A percentile compares a stretch with the other conserved stretches of the same genome.
Conservation (phyloP, 2,113 vertebrate species). For the Mastomys coucha region DNA sequence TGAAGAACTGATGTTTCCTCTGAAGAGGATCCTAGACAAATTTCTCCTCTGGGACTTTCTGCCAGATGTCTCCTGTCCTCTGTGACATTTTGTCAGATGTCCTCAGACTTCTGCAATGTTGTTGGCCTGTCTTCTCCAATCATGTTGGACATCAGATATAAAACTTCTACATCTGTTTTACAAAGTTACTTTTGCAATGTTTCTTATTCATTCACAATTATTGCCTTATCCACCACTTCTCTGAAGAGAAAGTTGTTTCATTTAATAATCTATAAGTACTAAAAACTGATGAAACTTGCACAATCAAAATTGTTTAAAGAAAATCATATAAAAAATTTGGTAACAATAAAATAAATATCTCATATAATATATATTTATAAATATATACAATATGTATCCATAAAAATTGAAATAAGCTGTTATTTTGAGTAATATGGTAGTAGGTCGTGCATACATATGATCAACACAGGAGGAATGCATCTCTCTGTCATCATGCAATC, state of each 20-base stretch:
- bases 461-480: neutral
- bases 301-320: neutral
- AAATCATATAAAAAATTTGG: neutral
- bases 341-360: neutral
- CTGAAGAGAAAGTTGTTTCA: neutral
- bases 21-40: too few relatives aligned
- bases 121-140: too few relatives aligned
- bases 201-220: neutral
- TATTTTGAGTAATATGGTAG: neutral
- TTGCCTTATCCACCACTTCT: neutral
- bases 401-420: neutral
- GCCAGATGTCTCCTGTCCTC: too few relatives aligned
- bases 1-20: too few relatives aligned
- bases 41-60: too few relatives aligned
- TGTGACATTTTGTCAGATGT: too few relatives aligned
- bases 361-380: neutral
- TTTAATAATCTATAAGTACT: neutral
- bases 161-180: too few relatives aligned
- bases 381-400: too few relatives aligned
- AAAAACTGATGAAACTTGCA: neutral
- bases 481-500: rapidly evolving
- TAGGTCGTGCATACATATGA: rapidly evolving
- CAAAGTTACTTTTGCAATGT: too few relatives aligned
- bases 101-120: too few relatives aligned
- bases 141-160: too few relatives aligned